Conservation (phyloP, 2,888 invertebrate species). For the Drosophila eohydei region DNA sequence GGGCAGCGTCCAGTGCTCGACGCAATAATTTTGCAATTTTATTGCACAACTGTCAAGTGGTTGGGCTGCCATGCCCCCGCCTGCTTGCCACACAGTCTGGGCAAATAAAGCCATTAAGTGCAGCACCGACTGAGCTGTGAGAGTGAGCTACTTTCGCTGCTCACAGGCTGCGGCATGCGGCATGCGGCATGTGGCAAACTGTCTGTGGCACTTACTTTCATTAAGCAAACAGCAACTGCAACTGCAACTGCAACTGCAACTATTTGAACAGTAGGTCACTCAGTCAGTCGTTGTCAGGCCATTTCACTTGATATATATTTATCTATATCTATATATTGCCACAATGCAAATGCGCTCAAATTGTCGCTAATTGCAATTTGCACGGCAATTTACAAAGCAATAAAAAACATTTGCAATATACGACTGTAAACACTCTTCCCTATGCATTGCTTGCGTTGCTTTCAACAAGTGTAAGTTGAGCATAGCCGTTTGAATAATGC, state of each 20-base stretch:
- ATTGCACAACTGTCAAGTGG: slow-evolving; percentile 71
- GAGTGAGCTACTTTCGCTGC: slow-evolving; percentile 75
- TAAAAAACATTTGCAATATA: slow-evolving; percentile 52
- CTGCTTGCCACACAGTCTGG: not conserved
- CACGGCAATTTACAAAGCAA: slow-evolving; percentile 48
- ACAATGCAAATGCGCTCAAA: slow-evolving; percentile 62
- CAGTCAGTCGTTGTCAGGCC: slow-evolving; percentile 39
- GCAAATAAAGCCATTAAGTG: slow-evolving; percentile 76
- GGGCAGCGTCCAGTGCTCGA: slow-evolving; percentile 46
- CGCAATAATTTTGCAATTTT: slow-evolving; percentile 67
- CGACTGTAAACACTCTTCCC: not conserved
- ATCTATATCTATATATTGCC: slow-evolving; percentile 10
- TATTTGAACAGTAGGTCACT: slow-evolving; percentile 68
- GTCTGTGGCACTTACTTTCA: slow-evolving; percentile 63
- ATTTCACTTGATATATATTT: slow-evolving; percentile 34
- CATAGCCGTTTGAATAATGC: not conserved
- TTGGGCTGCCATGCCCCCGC: slow-evolving; percentile 29
- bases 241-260: slow-evolving; percentile 34
- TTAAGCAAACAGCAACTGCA: slow-evolving; percentile 66
- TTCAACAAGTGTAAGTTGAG: not conserved
- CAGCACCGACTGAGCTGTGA: slow-evolving; percentile 42
- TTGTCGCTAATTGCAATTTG: slow-evolving; percentile 74
- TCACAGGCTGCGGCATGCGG: slow-evolving; percentile 49
- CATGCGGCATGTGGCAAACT: slow-evolving; percentile 26
- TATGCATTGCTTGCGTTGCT: slow-evolving; percentile 9